A percentile compares a stretch with the other conserved stretches of the same genome.
These are phyloP conservation scores for Asarcornis scutulata DNA, from an alignment of 2,113 vertebrate species.

Conservation along the genomic window DNA sequence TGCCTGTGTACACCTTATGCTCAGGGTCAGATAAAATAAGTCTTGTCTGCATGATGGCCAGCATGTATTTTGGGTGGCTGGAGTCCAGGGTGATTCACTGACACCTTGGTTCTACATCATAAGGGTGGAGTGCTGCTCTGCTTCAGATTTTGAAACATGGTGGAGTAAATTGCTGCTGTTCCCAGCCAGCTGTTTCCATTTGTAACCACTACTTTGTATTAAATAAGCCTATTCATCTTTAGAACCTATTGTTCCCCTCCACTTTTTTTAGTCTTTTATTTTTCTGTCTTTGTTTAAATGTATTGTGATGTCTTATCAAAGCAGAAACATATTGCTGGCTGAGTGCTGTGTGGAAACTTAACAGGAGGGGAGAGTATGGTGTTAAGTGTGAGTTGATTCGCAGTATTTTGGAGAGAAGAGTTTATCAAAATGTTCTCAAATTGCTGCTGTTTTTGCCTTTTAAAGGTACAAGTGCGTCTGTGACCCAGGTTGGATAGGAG, in stretches of 20 bases:
- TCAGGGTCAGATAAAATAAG: background rate
- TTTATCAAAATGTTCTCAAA: background rate
- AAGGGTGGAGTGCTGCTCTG: background rate
- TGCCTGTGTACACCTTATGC: accelerated
- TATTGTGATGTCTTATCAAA: slow-evolving; percentile 44
- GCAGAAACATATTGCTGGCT: background rate
- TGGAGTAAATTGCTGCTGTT: background rate
- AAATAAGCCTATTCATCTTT: slow-evolving; percentile 50
- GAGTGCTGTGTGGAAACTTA: slow-evolving; percentile 13
- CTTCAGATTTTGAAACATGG: background rate
- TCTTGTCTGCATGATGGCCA: background rate
- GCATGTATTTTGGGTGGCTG: background rate
- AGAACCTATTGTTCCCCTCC: slow-evolving; percentile 10
- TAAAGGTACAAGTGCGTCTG: slow-evolving; percentile 89
- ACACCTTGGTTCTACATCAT: background rate
- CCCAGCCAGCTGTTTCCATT: slow-evolving; percentile 41
- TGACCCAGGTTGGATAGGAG: slow-evolving; percentile 86
- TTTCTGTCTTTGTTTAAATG: slow-evolving; percentile 16
- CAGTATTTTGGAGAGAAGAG: background rate
- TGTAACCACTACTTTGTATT: slow-evolving; percentile 3
- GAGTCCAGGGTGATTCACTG: background rate
- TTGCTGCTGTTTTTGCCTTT: slow-evolving; percentile 6
- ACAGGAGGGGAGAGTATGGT: background rate
- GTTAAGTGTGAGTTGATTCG: slow-evolving; percentile 17
- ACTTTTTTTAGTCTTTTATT: background rate